Conservation (phyloP, 2,888 invertebrate species). For the Acanthococcus lagerstroemiae region DNA sequence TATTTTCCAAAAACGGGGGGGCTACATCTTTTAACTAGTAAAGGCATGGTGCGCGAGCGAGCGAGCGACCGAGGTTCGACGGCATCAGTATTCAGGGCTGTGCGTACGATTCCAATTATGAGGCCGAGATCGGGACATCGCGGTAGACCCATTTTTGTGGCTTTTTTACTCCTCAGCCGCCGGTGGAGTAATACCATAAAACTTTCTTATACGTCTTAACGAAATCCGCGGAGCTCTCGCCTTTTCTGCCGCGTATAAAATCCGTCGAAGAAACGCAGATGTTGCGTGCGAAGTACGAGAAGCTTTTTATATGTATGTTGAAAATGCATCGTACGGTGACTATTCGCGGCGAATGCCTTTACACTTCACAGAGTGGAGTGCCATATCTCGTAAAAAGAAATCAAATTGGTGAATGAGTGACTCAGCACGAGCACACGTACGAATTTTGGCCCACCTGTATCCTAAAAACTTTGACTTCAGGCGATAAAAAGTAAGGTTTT, state of each 20-base stretch:
- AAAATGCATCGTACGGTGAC: no score
- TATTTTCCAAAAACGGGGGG: slow-evolving; percentile 19
- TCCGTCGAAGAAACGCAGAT: slow-evolving; percentile 15
- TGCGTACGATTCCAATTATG: slow-evolving; percentile 29
- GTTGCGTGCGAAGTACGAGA: slow-evolving; percentile 11
- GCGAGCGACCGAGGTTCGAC: not conserved
- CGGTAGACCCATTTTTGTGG: slow-evolving; percentile 12
- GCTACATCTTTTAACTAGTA: slow-evolving; percentile 7
- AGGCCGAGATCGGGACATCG: slow-evolving; percentile 26
- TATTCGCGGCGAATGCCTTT: no score
- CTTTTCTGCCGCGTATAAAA: slow-evolving; percentile 1
- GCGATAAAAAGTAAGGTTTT: no score
- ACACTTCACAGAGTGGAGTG: no score
- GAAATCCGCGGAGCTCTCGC: slow-evolving; percentile 9
- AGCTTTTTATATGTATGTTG: no score
- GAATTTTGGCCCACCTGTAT: no score
- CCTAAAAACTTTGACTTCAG: no score
- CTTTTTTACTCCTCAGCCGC: slow-evolving; percentile 8
- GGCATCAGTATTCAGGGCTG: not conserved
- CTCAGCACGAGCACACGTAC: no score
- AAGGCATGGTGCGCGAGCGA: not conserved
- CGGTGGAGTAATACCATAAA: slow-evolving; percentile 1
- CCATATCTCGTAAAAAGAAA: no score
- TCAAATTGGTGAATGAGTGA: no score
- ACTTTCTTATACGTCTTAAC: slow-evolving; percentile 22